phyloP scores from a whole-genome alignment of 2,888 invertebrate genomes.

The Pterostichus niger region DNA sequence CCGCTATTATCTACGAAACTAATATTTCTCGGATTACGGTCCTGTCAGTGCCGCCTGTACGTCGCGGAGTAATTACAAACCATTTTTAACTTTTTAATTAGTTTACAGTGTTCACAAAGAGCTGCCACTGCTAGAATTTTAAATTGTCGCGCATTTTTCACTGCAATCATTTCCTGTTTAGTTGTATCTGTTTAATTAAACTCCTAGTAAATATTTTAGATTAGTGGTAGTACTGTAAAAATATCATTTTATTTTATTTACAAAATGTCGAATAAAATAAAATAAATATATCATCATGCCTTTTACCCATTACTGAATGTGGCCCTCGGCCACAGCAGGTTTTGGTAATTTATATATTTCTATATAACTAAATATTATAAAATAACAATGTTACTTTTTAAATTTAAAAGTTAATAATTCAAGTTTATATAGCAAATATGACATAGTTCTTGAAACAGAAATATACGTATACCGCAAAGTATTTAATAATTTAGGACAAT shows the following conservation, averaged over 20 bases:
- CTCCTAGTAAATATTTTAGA: constrained; percentile 7
- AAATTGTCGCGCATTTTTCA: constrained; percentile 55
- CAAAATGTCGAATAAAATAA: too few species aligned
- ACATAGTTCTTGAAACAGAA: too few species aligned
- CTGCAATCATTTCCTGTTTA: constrained; percentile 52
- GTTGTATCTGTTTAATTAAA: constrained; percentile 32
- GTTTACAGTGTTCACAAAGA: constrained; percentile 18
- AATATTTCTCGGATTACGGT: constrained; percentile 36
- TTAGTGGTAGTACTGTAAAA: neutral
- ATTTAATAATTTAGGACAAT: neutral
- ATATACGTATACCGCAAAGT: neutral
- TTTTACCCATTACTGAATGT: too few species aligned
- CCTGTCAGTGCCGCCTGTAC: constrained; percentile 1
- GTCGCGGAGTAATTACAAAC: constrained; percentile 26
- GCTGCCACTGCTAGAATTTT: constrained; percentile 11
- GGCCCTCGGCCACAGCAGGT: too few species aligned
- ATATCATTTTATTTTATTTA: neutral
- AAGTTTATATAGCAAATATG: too few species aligned
- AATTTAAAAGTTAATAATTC: too few species aligned
- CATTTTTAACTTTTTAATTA: constrained; percentile 59
- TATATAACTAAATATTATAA: neutral
- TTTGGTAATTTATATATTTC: too few species aligned
- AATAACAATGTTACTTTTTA: too few species aligned
- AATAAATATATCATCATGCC: too few species aligned
- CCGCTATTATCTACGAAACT: constrained; percentile 17